Evolutionary conservation across 2,797 vertebrate species (phyloP), one percentile per base, ranked within the genome.

Genomic region (Halcyon chelicuti): DNA sequence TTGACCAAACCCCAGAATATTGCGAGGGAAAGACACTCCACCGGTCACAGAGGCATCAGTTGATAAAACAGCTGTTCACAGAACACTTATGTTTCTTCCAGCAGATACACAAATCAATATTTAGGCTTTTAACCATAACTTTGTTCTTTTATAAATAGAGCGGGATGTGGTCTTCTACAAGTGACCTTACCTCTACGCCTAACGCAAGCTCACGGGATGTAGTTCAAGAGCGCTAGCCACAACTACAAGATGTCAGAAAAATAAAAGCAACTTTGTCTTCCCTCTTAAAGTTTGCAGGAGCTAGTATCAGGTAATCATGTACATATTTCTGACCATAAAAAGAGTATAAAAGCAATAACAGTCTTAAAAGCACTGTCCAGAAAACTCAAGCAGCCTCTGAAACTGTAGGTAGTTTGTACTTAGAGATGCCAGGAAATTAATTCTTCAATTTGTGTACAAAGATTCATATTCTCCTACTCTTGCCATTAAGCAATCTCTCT

Each of bases 391-490:
- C 76, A 61, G 86, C 52, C 47, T 76, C 92, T 85, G 71, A 87
- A 97, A 82, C 68, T 44, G 39, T 13, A 91, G 84, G 49, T 25
- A 92, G 86, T 90, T 88, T 66, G 74, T 94, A 61, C 81, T 89
- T 21, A 4, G 78, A 91, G 52, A 93, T 80, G 90, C 75, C 93
- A 97, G 85, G 94, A 95, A 97, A 94, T 87, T 61, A 94, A 90
- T 84, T 86, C 86, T 76, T 88, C 92, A 49, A 57, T 93, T 86
- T 89, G 65, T 71, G 72, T 31, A 76, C 71, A 77, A 85, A 92
- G 94, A 94, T 67, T 86, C 92, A 77, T 72, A 83, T 78, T 93
- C 67, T 75, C 74, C 86, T 58, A 52, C 91, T 88, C 80, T 21
- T 83, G 60, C 97, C 74, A 95, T 95, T 95, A 94, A 81, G 81